Conservation (phyloP, 2,888 invertebrate genomes). For the Drosophila putrida region DNA sequence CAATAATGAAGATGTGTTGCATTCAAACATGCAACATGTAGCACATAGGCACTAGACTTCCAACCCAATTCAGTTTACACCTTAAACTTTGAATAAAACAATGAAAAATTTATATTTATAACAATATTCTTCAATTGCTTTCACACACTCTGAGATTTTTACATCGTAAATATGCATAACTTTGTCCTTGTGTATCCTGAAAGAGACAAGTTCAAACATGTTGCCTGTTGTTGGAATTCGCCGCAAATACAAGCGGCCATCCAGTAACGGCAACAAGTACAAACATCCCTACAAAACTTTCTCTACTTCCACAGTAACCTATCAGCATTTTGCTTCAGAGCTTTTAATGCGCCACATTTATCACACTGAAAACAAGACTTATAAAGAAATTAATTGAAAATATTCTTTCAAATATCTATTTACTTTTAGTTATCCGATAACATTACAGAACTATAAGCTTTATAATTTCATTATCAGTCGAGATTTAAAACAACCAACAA, state of each 20-base stretch:
- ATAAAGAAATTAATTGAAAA: too few species aligned
- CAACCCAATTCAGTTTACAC: neutral
- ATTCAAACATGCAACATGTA: slow-evolving; percentile 48
- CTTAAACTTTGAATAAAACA: neutral
- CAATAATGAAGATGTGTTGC: slow-evolving; percentile 61
- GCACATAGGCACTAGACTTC: neutral
- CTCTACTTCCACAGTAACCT: slow-evolving; percentile 49
- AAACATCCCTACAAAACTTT: slow-evolving; percentile 47
- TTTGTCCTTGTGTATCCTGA: neutral
- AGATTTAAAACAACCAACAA: neutral
- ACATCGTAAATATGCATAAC: too few species aligned
- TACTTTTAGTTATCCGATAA: neutral
- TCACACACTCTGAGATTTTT: neutral
- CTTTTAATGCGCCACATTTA: slow-evolving; percentile 21
- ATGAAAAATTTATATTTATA: neutral
- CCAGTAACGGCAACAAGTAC: slow-evolving; percentile 74
- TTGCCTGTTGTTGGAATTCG: slow-evolving; percentile 70
- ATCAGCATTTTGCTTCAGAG: slow-evolving; percentile 53
- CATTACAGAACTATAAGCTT: neutral
- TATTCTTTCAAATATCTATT: neutral
- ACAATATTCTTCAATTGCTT: neutral
- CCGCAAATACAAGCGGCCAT: slow-evolving; percentile 50
- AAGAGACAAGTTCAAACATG: slow-evolving; percentile 65
- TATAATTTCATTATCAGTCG: too few species aligned
- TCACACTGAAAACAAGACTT: slow-evolving; percentile 25